Conservation (phyloP, 2,113 vertebrate genomes). For the Glaucomys volans region DNA sequence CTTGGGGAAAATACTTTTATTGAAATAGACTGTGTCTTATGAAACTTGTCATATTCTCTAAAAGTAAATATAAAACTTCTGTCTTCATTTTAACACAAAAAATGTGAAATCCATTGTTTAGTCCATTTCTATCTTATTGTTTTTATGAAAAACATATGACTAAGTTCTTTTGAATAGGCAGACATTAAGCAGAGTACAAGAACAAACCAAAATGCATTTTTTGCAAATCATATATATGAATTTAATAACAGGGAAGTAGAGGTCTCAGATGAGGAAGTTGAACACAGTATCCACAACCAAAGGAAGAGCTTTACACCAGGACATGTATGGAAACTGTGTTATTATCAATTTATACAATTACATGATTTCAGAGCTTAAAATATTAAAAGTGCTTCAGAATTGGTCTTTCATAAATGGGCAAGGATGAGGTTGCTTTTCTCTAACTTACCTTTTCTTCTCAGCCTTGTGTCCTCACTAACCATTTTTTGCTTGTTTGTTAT, state of each 20-base stretch:
- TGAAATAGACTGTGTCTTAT: background rate
- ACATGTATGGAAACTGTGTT: background rate
- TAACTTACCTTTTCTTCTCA: background rate
- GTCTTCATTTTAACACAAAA: background rate
- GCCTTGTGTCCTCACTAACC: background rate
- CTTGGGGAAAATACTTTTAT: background rate
- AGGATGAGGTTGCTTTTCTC: background rate
- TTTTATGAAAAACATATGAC: background rate
- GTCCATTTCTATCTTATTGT: background rate
- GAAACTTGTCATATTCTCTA: background rate
- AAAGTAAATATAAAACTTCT: background rate
- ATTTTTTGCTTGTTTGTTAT: too few relatives aligned
- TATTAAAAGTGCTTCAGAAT: background rate
- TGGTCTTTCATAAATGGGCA: background rate
- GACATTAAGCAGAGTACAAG: slow-evolving; percentile 35
- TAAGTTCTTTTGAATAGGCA: slow-evolving; percentile 8
- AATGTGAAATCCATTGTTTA: background rate
- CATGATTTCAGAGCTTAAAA: background rate
- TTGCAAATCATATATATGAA: background rate
- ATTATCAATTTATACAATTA: background rate
- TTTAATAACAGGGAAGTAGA: background rate
- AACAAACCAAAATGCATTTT: background rate
- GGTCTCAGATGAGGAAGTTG: background rate
- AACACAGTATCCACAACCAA: background rate
- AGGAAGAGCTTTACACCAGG: background rate